phyloP scores from a whole-genome alignment of 1,140 invertebrate species.

The Apolygus lucorum region DNA sequence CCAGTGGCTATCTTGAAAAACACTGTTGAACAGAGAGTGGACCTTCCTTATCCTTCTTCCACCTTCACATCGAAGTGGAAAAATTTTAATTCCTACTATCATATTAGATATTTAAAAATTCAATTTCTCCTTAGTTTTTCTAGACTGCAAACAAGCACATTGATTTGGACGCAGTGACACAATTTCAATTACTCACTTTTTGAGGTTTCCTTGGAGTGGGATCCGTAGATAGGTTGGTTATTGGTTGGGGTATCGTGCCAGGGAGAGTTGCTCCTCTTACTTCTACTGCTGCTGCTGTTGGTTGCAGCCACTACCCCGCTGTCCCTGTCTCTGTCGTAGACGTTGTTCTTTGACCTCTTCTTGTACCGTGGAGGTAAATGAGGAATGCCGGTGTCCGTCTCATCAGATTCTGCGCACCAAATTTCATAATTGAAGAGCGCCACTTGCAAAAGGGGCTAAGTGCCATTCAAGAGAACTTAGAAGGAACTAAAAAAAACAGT shows the following conservation, averaged over 20 bases:
- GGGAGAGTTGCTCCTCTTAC: conserved; percentile 21
- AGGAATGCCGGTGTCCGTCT: background rate
- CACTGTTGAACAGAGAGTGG: too few relatives aligned
- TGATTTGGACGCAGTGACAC: too few relatives aligned
- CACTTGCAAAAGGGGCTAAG: background rate
- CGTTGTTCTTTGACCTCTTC: conserved; percentile 2
- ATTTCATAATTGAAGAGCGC: background rate
- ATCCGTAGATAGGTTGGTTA: background rate
- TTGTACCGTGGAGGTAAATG: conserved; percentile 20
- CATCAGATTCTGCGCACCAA: background rate
- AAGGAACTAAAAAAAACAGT: too few relatives aligned
- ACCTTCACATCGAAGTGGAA: too few relatives aligned
- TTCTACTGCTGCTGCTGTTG: conserved; percentile 9
- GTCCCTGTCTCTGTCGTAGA: background rate
- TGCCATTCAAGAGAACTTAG: background rate
- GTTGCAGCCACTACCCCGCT: background rate
- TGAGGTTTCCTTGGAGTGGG: background rate
- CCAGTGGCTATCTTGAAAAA: too few relatives aligned
- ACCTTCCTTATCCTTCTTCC: too few relatives aligned
- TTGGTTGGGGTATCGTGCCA: conserved; percentile 29
- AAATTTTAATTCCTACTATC: too few relatives aligned
- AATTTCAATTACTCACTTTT: too few relatives aligned
- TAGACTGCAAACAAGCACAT: too few relatives aligned
- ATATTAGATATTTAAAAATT: too few relatives aligned
- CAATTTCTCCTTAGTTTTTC: too few relatives aligned